phyloP scores from a whole-genome alignment of 1,140 invertebrate species.

The Drosophila nebulosa region DNA sequence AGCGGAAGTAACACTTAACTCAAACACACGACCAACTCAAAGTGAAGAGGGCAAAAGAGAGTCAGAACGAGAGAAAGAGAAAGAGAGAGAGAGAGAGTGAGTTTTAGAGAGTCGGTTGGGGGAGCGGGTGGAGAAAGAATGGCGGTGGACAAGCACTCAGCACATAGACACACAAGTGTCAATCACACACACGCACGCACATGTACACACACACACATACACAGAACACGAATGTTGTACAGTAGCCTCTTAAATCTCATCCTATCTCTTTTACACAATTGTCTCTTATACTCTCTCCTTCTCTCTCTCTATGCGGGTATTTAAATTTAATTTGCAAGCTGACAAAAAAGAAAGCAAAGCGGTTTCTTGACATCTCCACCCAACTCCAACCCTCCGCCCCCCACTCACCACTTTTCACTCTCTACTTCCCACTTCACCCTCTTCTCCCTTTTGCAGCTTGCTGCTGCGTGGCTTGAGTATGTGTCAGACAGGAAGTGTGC shows the following conservation, averaged over 20 bases:
- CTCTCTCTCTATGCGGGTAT: slow-evolving; percentile 51
- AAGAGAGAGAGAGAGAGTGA: slow-evolving; percentile 7
- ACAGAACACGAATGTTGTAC: slow-evolving; percentile 20
- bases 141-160: slow-evolving; percentile 10
- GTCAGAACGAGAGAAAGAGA: background rate
- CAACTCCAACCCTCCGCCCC: slow-evolving; percentile 8
- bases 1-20: slow-evolving; percentile 72
- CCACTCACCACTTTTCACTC: slow-evolving; percentile 7
- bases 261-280: slow-evolving; percentile 2
- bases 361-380: slow-evolving; percentile 57
- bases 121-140: background rate
- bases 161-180: slow-evolving; percentile 35
- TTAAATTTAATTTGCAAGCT: slow-evolving; percentile 74
- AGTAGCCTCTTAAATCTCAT: slow-evolving; percentile 32
- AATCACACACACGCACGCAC: slow-evolving; percentile 29
- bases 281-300: background rate
- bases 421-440: background rate
- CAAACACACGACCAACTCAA: slow-evolving; percentile 34
- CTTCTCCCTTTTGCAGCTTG: background rate
- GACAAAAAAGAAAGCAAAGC: slow-evolving; percentile 68
- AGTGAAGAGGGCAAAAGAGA: slow-evolving; percentile 8
- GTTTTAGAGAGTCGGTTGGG: slow-evolving; percentile 15
- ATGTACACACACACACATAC: slow-evolving; percentile 15
- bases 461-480: background rate
- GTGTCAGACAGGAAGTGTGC: slow-evolving; percentile 52